phyloP scores from a whole-genome alignment of 64 coral and sea anemone genomes.

The Platygyra sinensis region DNA sequence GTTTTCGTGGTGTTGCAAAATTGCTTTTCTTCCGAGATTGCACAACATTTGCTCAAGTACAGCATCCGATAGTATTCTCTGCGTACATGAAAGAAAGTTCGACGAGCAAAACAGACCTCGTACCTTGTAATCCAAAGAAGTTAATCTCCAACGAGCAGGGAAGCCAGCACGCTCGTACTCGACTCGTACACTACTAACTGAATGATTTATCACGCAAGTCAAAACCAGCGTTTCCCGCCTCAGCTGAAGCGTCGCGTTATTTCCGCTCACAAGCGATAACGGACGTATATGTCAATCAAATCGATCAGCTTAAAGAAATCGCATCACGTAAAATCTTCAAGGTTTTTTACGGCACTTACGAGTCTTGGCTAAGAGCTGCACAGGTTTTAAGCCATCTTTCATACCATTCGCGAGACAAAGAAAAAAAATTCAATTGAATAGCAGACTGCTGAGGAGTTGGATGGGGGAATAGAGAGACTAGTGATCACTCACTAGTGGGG shows the following conservation, averaged over 20 bases:
- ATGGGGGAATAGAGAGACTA: too few relatives aligned
- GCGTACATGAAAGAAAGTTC: neutral
- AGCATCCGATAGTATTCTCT: neutral
- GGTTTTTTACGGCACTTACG: neutral
- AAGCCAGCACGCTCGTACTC: too few relatives aligned
- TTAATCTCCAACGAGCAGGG: neutral
- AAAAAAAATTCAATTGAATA: too few relatives aligned
- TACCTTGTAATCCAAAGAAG: neutral
- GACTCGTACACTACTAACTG: too few relatives aligned
- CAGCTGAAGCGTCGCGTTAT: neutral
- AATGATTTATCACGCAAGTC: neutral
- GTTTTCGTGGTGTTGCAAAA: neutral
- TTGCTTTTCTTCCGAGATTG: neutral
- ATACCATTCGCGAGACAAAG: too few relatives aligned
- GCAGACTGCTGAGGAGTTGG: too few relatives aligned
- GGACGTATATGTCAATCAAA: constrained; percentile 29
- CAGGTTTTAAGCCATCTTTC: neutral
- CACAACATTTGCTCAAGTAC: neutral
- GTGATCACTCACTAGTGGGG: too few relatives aligned
- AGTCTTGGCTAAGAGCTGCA: neutral
- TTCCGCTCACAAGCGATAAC: neutral
- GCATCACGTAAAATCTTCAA: constrained; percentile 3
- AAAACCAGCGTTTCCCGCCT: constrained; percentile 9
- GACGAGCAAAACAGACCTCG: neutral
- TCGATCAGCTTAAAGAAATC: neutral